These are phyloP conservation scores for Bombus cullumanus DNA, from an alignment of 1,140 invertebrate genomes.

Conservation along the genomic window DNA sequence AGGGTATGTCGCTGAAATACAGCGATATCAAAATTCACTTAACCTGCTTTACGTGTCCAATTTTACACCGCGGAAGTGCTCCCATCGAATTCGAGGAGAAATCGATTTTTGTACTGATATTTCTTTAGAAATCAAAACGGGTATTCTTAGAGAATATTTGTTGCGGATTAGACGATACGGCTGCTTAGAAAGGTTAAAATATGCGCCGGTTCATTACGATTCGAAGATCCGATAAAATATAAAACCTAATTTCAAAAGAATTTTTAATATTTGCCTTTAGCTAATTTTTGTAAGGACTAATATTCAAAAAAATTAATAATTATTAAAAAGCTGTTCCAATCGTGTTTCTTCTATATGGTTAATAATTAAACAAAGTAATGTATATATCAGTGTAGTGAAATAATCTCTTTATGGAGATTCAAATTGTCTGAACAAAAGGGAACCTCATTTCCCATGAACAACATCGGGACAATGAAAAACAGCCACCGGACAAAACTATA, in stretches of 20 bases:
- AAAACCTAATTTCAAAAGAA: not conserved
- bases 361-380: too few relatives aligned
- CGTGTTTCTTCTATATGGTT: too few relatives aligned
- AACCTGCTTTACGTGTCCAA: not conserved
- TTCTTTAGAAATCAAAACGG: not conserved
- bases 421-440: not conserved
- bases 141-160: not conserved
- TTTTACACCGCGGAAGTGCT: too few relatives aligned
- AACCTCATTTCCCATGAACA: not conserved
- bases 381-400: not conserved
- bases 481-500: not conserved
- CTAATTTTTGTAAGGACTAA: not conserved
- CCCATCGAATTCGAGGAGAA: too few relatives aligned
- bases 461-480: not conserved
- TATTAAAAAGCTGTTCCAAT: too few relatives aligned
- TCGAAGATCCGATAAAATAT: not conserved
- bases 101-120: not conserved
- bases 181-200: too few relatives aligned
- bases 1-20: not conserved
- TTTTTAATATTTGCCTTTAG: not conserved
- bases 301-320: not conserved
- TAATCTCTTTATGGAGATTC: not conserved
- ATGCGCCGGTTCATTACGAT: too few relatives aligned
- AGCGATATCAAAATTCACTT: constrained; percentile 1
- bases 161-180: too few relatives aligned